These are phyloP conservation scores for Plotosus lineatus DNA, from an alignment of 2,113 vertebrate genomes.

Conservation along the genomic window DNA sequence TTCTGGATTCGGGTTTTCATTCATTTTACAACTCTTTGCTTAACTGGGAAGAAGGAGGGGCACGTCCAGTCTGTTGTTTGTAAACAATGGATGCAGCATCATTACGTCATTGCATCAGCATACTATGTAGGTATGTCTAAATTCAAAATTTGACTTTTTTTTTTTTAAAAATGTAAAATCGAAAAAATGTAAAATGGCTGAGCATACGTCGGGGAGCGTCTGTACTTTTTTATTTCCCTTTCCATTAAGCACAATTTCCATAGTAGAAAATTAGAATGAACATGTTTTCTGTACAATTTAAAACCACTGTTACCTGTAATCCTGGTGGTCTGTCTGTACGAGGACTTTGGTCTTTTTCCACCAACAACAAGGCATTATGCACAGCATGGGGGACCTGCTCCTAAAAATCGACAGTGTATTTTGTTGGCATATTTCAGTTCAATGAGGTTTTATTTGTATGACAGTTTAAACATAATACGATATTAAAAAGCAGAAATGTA, in stretches of 20 bases:
- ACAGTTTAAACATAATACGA: background rate
- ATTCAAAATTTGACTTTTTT: too few species aligned
- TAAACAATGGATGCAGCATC: too few species aligned
- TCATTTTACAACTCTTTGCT: too few species aligned
- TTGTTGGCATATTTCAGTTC: background rate
- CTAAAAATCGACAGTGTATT: slow-evolving; percentile 48
- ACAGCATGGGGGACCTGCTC: slow-evolving; percentile 76
- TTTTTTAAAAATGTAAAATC: too few species aligned
- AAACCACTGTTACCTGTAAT: slow-evolving; percentile 74
- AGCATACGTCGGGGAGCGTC: too few species aligned
- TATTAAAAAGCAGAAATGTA: background rate
- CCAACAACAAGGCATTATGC: slow-evolving; percentile 75
- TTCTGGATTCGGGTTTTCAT: too few species aligned
- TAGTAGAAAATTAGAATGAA: background rate
- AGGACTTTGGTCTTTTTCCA: slow-evolving; percentile 77
- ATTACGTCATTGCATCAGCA: too few species aligned
- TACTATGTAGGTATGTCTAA: too few species aligned
- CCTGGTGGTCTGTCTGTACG: slow-evolving; percentile 77
- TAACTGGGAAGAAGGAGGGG: too few species aligned
- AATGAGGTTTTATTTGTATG: background rate
- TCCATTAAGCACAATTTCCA: background rate
- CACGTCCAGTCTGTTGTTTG: too few species aligned
- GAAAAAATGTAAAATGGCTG: too few species aligned
- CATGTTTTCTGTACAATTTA: background rate
- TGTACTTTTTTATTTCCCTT: too few species aligned